Evolutionary conservation across 2,113 vertebrate species (phyloP).

Genomic region (Dicerorhinus sumatrensis): DNA sequence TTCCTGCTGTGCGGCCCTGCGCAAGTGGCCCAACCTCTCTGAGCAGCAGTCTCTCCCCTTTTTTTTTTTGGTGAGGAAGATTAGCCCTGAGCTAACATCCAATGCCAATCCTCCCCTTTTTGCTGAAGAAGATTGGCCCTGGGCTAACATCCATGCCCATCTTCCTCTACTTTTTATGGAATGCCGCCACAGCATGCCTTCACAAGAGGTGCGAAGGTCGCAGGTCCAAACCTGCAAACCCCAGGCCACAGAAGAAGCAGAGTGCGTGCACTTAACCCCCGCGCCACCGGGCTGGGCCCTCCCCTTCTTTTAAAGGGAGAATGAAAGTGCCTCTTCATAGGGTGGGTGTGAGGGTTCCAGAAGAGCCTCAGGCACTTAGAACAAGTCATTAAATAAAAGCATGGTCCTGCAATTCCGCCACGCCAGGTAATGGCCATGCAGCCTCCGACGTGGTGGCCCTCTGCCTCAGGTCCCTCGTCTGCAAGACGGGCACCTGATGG

Average conservation of each 20-base stretch:
- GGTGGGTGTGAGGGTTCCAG: fast-evolving
- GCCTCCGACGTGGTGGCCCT: fast-evolving
- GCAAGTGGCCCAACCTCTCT: neutral
- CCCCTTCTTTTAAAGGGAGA: neutral
- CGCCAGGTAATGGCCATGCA: fast-evolving
- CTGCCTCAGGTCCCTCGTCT: neutral
- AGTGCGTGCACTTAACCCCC: too few species aligned
- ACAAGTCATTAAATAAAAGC: fast-evolving
- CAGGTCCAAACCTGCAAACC: too few species aligned
- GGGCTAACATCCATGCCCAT: too few species aligned
- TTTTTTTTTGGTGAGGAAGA: too few species aligned
- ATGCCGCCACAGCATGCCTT: too few species aligned
- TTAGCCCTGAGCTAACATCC: too few species aligned
- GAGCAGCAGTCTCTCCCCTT: neutral
- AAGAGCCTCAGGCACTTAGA: neutral
- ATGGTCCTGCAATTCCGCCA: neutral
- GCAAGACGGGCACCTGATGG: fast-evolving
- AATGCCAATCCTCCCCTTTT: too few species aligned
- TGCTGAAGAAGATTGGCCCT: too few species aligned
- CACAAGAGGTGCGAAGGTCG: too few species aligned
- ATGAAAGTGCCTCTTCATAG: neutral
- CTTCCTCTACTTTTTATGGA: too few species aligned
- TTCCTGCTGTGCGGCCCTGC: neutral
- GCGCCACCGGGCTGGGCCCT: too few species aligned
- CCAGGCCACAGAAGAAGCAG: too few species aligned